These are phyloP conservation scores for Callionymus lyra DNA, from an alignment of 2,113 vertebrate species.

Conservation along the genomic window DNA sequence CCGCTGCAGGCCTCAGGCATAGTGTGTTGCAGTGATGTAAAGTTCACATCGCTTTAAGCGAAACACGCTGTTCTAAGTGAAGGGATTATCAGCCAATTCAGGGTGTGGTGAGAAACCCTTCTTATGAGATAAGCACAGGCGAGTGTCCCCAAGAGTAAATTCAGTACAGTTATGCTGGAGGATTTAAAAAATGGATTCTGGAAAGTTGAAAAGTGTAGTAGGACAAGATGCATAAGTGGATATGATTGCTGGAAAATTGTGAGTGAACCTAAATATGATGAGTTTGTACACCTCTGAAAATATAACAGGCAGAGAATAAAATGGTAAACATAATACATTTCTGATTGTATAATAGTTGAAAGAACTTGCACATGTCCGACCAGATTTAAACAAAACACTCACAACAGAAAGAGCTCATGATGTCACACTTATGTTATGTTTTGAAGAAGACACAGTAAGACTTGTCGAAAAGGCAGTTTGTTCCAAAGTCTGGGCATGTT, in stretches of 20 bases:
- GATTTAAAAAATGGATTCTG: constrained; percentile 22
- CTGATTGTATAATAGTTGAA: too few species aligned
- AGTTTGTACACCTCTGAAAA: neutral
- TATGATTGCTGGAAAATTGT: constrained; percentile 4
- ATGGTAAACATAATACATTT: too few species aligned
- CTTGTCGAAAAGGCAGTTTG: too few species aligned
- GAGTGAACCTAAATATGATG: neutral
- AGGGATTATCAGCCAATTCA: constrained; percentile 28
- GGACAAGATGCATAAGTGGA: neutral
- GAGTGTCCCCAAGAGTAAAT: constrained; percentile 33
- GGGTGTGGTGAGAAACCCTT: constrained; percentile 51
- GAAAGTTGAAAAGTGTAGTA: constrained; percentile 26
- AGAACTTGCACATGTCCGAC: too few species aligned
- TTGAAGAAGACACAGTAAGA: too few species aligned
- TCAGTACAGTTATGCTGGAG: constrained; percentile 31
- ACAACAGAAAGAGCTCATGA: too few species aligned
- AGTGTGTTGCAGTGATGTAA: constrained; percentile 31
- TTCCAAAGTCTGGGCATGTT: too few species aligned
- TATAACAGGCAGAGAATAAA: too few species aligned
- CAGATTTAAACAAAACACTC: too few species aligned
- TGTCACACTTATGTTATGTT: too few species aligned
- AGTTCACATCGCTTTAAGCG: constrained; percentile 38
- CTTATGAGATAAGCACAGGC: constrained; percentile 46
- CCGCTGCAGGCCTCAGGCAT: constrained; percentile 34
- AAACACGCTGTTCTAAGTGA: constrained; percentile 41